Conservation (phyloP, 2,888 invertebrate species). For the Rhagonycha lutea region DNA sequence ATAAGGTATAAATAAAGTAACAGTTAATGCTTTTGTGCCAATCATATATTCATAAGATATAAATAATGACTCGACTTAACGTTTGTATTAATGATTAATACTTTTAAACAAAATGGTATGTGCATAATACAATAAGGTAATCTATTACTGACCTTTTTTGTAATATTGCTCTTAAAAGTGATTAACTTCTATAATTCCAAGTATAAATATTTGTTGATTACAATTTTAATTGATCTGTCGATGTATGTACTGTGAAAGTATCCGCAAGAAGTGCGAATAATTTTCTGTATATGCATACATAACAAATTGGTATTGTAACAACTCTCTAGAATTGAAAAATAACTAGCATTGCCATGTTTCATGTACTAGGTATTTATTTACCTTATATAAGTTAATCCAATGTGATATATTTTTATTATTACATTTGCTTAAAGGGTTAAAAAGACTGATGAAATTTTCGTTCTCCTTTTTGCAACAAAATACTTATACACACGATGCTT, state of each 20-base stretch:
- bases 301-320: background rate
- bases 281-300: background rate
- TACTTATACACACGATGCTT: background rate
- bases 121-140: background rate
- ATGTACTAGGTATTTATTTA: background rate
- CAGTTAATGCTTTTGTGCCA: background rate
- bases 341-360: background rate
- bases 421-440: background rate
- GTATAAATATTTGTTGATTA: background rate
- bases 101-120: conserved; percentile 1
- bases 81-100: background rate
- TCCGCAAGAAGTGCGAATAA: background rate
- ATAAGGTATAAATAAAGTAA: background rate
- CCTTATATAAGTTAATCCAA: background rate
- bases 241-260: background rate
- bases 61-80: conserved; percentile 1
- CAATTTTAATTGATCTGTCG: background rate
- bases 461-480: background rate
- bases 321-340: background rate
- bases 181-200: background rate
- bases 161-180: background rate
- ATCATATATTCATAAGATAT: background rate
- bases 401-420: background rate
- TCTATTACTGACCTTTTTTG: background rate
- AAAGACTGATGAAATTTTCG: background rate